Evolutionary conservation across 2,797 vertebrate species (phyloP).

Genomic region (Australoheros facetus): DNA sequence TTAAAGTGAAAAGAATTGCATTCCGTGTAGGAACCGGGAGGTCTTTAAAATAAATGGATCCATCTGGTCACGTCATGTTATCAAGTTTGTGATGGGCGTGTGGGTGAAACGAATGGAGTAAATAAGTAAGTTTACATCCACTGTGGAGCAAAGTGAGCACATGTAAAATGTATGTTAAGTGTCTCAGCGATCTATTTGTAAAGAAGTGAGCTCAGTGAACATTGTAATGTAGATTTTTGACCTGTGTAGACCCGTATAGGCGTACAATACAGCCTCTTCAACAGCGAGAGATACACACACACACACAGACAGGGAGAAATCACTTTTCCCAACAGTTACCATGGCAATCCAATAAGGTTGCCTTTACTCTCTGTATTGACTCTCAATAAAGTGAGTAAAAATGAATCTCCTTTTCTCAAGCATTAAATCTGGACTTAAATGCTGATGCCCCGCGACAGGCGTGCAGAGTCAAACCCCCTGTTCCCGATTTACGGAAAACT

Average conservation of each 20-base stretch:
- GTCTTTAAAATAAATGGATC: constrained; percentile 1
- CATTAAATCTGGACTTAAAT: constrained; percentile 73
- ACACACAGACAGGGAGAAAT: constrained; percentile 44
- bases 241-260: constrained; percentile 54
- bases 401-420: constrained; percentile 66
- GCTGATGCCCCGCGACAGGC: constrained; percentile 73
- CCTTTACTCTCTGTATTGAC: constrained; percentile 67
- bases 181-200: constrained; percentile 49
- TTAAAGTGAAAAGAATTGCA: background rate
- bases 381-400: constrained; percentile 72
- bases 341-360: constrained; percentile 75
- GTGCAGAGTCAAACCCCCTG: constrained; percentile 61
- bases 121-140: constrained; percentile 31
- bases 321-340: constrained; percentile 72
- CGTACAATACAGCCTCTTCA: constrained; percentile 53
- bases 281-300: constrained; percentile 36
- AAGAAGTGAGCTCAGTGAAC: constrained; percentile 23
- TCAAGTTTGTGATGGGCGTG: background rate
- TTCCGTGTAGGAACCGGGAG: background rate
- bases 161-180: constrained; percentile 66
- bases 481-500: constrained; percentile 64
- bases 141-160: constrained; percentile 32
- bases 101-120: constrained; percentile 29
- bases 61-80: background rate
- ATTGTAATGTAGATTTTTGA: constrained; percentile 47